Percentiles rank a stretch among this genome's conserved stretches.
Conservation (phyloP, 1,140 invertebrate genomes). For the Aethina tumida region DNA sequence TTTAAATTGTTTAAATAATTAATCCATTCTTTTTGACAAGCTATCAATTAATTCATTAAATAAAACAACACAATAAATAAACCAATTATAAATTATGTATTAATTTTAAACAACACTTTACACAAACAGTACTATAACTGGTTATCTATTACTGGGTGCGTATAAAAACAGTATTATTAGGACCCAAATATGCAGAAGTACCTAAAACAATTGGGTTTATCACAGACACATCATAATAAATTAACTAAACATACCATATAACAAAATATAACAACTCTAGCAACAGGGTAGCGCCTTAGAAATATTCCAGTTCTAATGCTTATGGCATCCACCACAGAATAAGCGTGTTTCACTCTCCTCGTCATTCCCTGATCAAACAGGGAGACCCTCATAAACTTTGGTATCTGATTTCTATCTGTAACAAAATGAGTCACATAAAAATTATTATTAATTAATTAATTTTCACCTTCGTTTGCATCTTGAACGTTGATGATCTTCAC, state of each 20-base stretch:
- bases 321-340: conserved; percentile 64
- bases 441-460: neutral
- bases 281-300: conserved; percentile 68
- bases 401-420: conserved; percentile 54
- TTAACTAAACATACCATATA: conserved; percentile 40
- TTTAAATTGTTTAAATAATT: conserved; percentile 6
- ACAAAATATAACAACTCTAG: conserved; percentile 64
- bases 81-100: conserved; percentile 4
- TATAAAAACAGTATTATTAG: conserved; percentile 42
- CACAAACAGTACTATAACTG: conserved; percentile 6
- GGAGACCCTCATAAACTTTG: conserved; percentile 61
- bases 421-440: conserved; percentile 10
- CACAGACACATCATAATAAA: too few species aligned
- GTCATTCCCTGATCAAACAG: conserved; percentile 70
- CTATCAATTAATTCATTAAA: conserved; percentile 4
- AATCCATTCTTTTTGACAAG: conserved; percentile 4
- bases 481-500: conserved; percentile 45
- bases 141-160: neutral
- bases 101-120: conserved; percentile 9
- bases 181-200: conserved; percentile 61
- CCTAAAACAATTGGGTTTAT: conserved; percentile 44
- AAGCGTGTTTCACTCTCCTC: conserved; percentile 68
- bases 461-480: conserved; percentile 54
- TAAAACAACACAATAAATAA: neutral
- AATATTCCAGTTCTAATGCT: conserved; percentile 71